A percentile compares a stretch with the other conserved stretches of the same genome.
These are phyloP conservation scores for Ophion slaviceki DNA, from an alignment of 2,888 invertebrate genomes.

Conservation along the genomic window DNA sequence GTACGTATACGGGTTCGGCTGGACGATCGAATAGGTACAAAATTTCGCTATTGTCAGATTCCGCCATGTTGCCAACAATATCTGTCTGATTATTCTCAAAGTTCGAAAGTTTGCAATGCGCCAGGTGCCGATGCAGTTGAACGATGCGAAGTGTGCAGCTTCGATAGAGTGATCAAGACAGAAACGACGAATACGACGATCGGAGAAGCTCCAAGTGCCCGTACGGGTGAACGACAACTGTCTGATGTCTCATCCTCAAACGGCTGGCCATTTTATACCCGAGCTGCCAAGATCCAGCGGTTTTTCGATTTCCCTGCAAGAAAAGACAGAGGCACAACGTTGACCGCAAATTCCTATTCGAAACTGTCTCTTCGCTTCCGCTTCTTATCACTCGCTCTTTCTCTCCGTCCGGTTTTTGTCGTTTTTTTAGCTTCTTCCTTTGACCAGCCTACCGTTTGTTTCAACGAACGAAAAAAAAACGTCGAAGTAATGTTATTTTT, in stretches of 20 bases:
- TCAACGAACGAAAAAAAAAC: no score
- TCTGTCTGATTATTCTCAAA: background rate
- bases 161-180: background rate
- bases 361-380: conserved; percentile 27
- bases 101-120: background rate
- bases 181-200: conserved; percentile 1
- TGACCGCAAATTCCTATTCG: conserved; percentile 59
- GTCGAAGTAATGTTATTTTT: no score
- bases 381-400: conserved; percentile 18
- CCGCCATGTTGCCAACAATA: conserved; percentile 25
- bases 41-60: conserved; percentile 68
- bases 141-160: background rate
- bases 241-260: conserved; percentile 49
- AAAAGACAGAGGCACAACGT: conserved; percentile 58
- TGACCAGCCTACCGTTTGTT: background rate
- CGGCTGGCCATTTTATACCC: conserved; percentile 61
- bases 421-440: conserved; percentile 4
- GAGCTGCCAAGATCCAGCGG: conserved; percentile 63
- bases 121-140: background rate
- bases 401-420: background rate
- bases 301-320: conserved; percentile 50
- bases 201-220: conserved; percentile 36
- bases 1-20: conserved; percentile 90
- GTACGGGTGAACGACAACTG: conserved; percentile 49
- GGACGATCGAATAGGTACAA: conserved; percentile 89